Conservation (phyloP, 2,113 vertebrate genomes). For the Nanger granti region DNA sequence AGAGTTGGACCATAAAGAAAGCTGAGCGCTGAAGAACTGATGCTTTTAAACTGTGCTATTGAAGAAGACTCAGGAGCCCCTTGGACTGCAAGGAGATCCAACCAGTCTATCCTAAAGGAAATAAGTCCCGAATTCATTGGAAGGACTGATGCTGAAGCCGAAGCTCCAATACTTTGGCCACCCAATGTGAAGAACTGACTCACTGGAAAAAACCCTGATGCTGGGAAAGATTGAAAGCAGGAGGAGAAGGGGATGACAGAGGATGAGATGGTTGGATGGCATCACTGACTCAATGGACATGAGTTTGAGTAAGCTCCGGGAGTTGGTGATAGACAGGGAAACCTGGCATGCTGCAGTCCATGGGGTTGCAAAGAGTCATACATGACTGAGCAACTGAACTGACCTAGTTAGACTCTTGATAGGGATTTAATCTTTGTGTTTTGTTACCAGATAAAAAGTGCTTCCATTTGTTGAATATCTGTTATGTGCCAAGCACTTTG, state of each 20-base stretch:
- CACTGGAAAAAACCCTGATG: neutral
- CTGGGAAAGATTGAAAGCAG: neutral
- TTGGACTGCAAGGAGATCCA: neutral
- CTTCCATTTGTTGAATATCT: neutral
- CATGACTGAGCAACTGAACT: neutral
- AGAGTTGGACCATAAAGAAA: neutral
- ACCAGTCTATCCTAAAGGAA: neutral
- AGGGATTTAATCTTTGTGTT: slow-evolving; percentile 14
- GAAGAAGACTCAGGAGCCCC: neutral
- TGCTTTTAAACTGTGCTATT: neutral
- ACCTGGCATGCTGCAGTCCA: neutral
- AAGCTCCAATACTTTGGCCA: neutral
- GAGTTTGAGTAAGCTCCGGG: neutral
- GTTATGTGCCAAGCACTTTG: neutral
- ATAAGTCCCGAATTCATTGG: neutral
- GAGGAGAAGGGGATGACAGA: neutral
- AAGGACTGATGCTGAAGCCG: neutral
- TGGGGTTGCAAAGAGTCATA: neutral
- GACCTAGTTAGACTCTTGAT: neutral
- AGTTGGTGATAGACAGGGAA: neutral
- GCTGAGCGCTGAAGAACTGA: neutral
- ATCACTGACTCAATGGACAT: neutral
- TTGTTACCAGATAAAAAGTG: neutral
- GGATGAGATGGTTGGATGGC: neutral
- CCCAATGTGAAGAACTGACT: neutral